These are phyloP conservation scores for Myrmecobius fasciatus DNA, from an alignment of 2,113 vertebrate genomes.

Conservation along the genomic window DNA sequence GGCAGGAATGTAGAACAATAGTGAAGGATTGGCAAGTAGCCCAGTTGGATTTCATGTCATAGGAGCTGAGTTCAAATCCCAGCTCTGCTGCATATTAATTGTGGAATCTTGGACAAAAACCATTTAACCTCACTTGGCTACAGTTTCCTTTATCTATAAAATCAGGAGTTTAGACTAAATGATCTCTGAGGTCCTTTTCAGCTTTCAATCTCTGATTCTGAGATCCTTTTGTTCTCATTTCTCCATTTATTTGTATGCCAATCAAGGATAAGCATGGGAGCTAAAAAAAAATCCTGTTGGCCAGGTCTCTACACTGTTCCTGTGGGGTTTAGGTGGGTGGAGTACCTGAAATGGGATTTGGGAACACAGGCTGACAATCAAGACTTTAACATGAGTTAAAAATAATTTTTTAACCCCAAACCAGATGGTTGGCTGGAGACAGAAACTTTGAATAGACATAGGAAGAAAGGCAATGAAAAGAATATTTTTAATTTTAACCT, in stretches of 20 bases:
- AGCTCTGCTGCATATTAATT: background rate
- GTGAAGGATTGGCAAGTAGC: background rate
- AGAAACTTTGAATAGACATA: background rate
- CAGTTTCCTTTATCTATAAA: background rate
- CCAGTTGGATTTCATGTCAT: background rate
- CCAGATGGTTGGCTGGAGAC: background rate
- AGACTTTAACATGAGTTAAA: background rate
- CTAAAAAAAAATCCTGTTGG: background rate
- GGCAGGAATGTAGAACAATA: background rate
- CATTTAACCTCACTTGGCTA: background rate
- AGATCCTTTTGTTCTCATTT: background rate
- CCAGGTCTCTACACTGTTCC: background rate
- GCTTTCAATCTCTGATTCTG: background rate
- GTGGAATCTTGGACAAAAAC: background rate
- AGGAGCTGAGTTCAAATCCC: background rate
- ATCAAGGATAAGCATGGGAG: background rate
- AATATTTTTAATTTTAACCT: background rate
- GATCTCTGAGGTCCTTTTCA: background rate
- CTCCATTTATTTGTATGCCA: background rate
- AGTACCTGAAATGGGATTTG: background rate
- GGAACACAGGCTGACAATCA: background rate
- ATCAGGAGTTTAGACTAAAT: background rate
- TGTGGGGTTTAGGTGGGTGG: background rate
- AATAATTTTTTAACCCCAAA: background rate
- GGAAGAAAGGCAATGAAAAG: background rate